phyloP scores from a whole-genome alignment of 2,888 invertebrate genomes.

The Falcaria lacertinaria region DNA sequence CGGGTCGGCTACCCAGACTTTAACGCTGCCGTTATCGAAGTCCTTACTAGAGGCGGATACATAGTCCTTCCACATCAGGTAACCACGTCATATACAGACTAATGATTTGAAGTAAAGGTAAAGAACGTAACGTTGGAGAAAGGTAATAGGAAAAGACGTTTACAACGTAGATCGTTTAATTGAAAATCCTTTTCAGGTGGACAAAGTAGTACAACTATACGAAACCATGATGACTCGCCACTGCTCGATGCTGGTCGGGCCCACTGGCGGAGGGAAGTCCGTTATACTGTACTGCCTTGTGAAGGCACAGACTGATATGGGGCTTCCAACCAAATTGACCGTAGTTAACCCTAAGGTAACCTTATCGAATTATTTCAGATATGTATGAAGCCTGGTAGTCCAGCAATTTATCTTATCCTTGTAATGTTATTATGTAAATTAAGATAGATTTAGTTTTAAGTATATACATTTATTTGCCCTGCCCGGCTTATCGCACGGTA shows the following conservation, averaged over 20 bases:
- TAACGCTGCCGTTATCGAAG: conserved; percentile 86
- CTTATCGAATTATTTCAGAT: too few relatives aligned
- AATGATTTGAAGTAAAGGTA: too few relatives aligned
- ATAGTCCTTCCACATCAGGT: conserved; percentile 77
- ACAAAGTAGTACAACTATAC: conserved; percentile 94
- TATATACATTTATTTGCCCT: too few relatives aligned
- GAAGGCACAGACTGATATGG: conserved; percentile 87
- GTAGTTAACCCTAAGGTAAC: conserved; percentile 91
- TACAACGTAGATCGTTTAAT: too few relatives aligned
- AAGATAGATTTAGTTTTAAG: too few relatives aligned
- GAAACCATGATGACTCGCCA: conserved; percentile 97
- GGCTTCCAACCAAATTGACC: conserved; percentile 87
- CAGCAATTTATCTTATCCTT: too few relatives aligned
- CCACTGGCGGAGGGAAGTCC: conserved; percentile 95
- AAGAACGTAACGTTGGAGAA: too few relatives aligned
- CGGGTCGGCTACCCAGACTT: conserved; percentile 93
- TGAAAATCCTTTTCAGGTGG: conserved; percentile 84
- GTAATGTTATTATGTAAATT: too few relatives aligned
- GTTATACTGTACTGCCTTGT: conserved; percentile 89
- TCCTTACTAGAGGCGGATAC: conserved; percentile 83
- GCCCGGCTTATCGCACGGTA: too few relatives aligned
- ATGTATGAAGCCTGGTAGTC: too few relatives aligned
- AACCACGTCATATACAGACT: too few relatives aligned
- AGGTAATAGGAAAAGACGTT: too few relatives aligned
- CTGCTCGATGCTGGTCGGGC: conserved; percentile 94